phyloP scores from a whole-genome alignment of 2,797 vertebrate species.

The Hafferia zeledoni region DNA sequence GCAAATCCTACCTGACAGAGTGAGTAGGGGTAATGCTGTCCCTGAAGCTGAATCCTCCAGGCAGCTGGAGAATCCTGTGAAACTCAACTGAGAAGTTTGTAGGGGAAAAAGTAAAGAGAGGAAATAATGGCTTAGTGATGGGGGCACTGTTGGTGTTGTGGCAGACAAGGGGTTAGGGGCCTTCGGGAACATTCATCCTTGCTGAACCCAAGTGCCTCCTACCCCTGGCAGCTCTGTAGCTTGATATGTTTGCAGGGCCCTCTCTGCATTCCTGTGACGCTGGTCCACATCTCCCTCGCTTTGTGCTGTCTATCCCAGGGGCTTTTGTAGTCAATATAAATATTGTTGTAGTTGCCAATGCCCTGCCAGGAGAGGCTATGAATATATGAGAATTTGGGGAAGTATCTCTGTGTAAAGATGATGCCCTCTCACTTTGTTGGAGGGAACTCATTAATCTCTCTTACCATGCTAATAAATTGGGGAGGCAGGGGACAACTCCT shows the following conservation, averaged over 20 bases:
- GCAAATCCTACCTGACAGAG: background rate
- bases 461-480: background rate
- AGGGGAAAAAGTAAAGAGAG: background rate
- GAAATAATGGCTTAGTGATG: fast-evolving
- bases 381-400: background rate
- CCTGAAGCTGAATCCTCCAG: background rate
- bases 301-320: background rate
- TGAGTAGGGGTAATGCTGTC: background rate
- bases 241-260: background rate
- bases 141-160: background rate
- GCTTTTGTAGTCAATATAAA: background rate
- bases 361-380: background rate
- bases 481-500: background rate
- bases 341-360: background rate
- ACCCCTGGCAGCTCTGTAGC: background rate
- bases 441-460: background rate
- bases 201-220: background rate
- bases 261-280: fast-evolving
- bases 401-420: background rate
- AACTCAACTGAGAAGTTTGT: background rate
- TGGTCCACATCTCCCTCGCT: background rate
- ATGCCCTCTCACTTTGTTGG: background rate
- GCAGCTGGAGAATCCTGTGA: background rate
- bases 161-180: background rate
- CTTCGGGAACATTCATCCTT: background rate